These are phyloP conservation scores for Columba livia DNA, from an alignment of 2,113 vertebrate genomes.

Conservation along the genomic window DNA sequence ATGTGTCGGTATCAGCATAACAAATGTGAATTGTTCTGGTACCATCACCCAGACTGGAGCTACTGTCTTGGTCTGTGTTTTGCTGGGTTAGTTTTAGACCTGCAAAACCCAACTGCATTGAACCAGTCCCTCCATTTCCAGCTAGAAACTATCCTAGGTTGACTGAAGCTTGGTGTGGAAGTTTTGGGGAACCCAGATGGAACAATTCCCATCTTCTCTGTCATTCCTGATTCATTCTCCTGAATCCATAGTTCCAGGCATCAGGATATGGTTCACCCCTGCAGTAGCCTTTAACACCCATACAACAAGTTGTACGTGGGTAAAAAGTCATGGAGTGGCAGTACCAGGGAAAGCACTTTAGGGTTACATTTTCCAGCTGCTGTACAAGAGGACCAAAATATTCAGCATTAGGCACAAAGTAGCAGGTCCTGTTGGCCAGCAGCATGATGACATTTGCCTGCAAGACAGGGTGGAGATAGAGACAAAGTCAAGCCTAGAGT, in stretches of 20 bases:
- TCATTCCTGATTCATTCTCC: background rate
- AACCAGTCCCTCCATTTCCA: background rate
- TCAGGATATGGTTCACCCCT: background rate
- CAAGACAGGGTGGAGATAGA: background rate
- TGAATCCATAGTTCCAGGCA: background rate
- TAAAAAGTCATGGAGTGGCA: background rate
- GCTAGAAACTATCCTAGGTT: background rate
- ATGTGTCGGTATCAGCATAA: fast-evolving
- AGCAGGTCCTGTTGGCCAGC: background rate
- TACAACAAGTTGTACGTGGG: background rate
- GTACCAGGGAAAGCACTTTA: background rate
- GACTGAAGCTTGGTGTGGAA: background rate
- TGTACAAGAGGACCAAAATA: background rate
- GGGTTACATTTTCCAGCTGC: background rate
- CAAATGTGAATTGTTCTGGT: background rate
- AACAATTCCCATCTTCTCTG: background rate
- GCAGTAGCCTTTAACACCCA: background rate
- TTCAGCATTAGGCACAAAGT: background rate
- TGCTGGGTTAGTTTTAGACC: background rate
- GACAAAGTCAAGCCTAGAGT: background rate
- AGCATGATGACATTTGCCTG: background rate
- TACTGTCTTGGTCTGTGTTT: background rate
- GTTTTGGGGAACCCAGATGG: background rate
- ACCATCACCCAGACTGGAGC: background rate
- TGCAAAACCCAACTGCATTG: background rate